Evolutionary conservation across 2,113 vertebrate species (phyloP), one percentile per base, ranked within the genome.

Genomic region (Semnornis frantzii): DNA sequence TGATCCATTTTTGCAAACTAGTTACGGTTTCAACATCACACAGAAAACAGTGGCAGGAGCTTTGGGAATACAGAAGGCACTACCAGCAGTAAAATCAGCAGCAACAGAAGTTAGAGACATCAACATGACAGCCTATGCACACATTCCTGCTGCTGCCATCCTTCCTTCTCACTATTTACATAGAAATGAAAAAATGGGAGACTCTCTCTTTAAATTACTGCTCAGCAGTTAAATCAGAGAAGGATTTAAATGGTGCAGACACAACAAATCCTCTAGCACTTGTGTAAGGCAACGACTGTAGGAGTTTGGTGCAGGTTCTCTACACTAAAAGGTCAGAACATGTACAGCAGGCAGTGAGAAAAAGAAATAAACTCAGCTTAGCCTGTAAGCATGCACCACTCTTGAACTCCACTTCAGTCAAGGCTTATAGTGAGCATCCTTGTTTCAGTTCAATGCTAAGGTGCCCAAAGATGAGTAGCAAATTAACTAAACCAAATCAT

Each of bases 1-100:
- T 87, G 62, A 94, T 64, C 57, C 76, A 59, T 96, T 94, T 96
- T 96, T 89, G 77, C 83, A 95, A 96, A 95, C 93, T 90, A 92
- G 81, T 96, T 91, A 94, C 1, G 65, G 68, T 82, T 95, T 93
- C 60, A 77, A 94, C 89, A 89, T 73, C 89, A 87, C 77, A 89
- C 31, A 96, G 58, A 87, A 94, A 94, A 95, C n/a, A 95, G 28
- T 11, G 65, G 62, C 34, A 85, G 89, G 9, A 80, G 46, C 76
- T 81, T 94, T 81, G 72, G 55, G 83, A 93, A 95, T 70, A 94
- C 75, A 79, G 68, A 82, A 70, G 50, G 70, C 46, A 80, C 90
- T 55, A 88, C 30, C 82, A 92, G 73, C 1, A 0, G 85, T 52
- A 87, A 90, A 94, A 19, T 55, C 28, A 86, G 74, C 84, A 89